Evolutionary conservation across 2,888 invertebrate species (phyloP).

Genomic region (Belgica antarctica): DNA sequence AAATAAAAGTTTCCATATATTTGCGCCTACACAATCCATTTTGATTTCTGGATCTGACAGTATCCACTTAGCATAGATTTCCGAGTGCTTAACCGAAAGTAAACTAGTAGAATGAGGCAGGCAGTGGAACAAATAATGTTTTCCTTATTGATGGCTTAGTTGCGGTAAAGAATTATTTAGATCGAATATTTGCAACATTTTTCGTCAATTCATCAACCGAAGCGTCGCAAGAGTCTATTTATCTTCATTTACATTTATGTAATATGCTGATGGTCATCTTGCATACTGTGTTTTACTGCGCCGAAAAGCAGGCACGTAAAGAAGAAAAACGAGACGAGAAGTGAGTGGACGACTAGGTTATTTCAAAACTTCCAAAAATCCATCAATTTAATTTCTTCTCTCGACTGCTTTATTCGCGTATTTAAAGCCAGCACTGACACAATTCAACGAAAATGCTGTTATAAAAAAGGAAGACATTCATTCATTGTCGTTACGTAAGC

Average conservation of each 20-base stretch:
- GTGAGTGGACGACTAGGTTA: conserved; percentile 11
- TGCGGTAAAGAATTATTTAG: too few relatives aligned
- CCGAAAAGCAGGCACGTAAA: background rate
- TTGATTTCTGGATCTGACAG: background rate
- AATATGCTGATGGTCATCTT: conserved; percentile 34
- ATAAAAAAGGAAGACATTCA: conserved; percentile 34
- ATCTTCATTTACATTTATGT: conserved; percentile 35
- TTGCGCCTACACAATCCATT: too few relatives aligned
- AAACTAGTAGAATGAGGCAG: background rate
- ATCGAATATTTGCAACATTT: too few relatives aligned
- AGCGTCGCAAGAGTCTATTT: conserved; percentile 8
- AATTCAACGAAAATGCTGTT: conserved; percentile 18
- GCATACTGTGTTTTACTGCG: background rate
- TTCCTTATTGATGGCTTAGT: too few relatives aligned
- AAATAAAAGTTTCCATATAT: too few relatives aligned
- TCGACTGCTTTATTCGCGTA: background rate
- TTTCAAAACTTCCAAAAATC: background rate
- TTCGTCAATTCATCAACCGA: conserved; percentile 4
- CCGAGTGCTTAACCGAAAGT: background rate
- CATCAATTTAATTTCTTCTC: conserved; percentile 40
- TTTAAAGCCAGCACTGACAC: conserved; percentile 34
- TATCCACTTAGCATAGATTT: background rate
- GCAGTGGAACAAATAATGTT: too few relatives aligned
- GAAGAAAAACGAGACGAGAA: background rate
- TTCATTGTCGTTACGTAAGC: conserved; percentile 30